Evolutionary conservation across 2,113 vertebrate species (phyloP).

Genomic region (Neotoma lepida): DNA sequence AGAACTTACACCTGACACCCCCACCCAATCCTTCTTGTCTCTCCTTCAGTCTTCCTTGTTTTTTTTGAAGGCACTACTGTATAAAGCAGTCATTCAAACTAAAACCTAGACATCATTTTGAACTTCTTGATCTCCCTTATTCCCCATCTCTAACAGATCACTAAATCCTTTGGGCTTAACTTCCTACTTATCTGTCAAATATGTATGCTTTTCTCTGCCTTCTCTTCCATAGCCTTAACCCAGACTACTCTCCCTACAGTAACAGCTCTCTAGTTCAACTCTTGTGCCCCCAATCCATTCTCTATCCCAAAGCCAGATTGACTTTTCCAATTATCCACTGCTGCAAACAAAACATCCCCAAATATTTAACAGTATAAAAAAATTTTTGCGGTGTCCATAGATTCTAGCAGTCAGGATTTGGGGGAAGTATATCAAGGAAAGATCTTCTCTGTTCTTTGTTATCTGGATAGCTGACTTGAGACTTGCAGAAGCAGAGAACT

Average conservation of each 20-base stretch:
- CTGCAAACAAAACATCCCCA: background rate
- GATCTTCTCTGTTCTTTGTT: background rate
- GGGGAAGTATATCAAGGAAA: background rate
- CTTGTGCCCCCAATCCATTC: background rate
- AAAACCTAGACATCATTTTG: background rate
- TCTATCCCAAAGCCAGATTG: constrained; percentile 13
- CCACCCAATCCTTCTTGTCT: background rate
- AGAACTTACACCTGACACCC: background rate
- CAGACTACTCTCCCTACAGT: background rate
- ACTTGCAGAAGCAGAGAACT: background rate
- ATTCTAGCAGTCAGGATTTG: background rate
- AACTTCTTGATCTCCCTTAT: background rate
- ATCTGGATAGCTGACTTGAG: background rate
- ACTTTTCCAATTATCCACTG: background rate
- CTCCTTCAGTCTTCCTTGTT: background rate
- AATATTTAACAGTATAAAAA: background rate
- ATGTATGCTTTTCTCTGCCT: background rate
- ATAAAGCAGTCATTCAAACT: background rate
- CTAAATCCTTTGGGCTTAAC: background rate
- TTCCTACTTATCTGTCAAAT: constrained; percentile 8
- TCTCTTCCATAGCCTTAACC: background rate
- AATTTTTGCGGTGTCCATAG: background rate
- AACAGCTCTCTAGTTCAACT: constrained; percentile 4
- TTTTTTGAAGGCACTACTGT: background rate
- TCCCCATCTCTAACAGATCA: background rate